phyloP scores from a whole-genome alignment of 2,888 invertebrate genomes.

The Xanthia icteritia region DNA sequence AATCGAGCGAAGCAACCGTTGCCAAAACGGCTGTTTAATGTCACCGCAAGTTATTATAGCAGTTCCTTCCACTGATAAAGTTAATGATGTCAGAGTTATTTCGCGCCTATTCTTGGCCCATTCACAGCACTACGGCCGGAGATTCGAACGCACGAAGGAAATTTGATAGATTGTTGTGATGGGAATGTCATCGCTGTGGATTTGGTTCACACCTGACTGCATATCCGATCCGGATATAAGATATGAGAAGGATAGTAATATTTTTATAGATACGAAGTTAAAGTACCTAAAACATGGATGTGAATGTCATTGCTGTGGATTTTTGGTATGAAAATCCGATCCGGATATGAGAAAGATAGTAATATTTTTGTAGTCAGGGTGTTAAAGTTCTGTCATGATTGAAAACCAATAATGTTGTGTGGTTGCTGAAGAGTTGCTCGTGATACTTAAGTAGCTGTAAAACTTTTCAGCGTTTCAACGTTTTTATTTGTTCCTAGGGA shows the following conservation, averaged over 20 bases:
- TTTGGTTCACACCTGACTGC: too few species aligned
- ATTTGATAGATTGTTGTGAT: slow-evolving; percentile 26
- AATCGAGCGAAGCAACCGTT: slow-evolving; percentile 44
- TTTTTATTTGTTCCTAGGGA: not conserved
- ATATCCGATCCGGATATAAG: too few species aligned
- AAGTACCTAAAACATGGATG: not conserved
- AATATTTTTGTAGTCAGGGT: too few species aligned
- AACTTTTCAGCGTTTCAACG: not conserved
- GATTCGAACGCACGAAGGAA: slow-evolving; percentile 46
- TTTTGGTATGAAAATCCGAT: too few species aligned
- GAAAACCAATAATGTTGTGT: too few species aligned
- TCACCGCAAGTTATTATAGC: slow-evolving; percentile 50
- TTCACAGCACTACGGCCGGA: slow-evolving; percentile 46
- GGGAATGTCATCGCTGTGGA: not conserved
- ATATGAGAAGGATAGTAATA: not conserved
- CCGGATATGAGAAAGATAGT: not conserved
- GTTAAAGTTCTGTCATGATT: not conserved
- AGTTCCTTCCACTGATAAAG: slow-evolving; percentile 49
- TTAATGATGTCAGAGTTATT: slow-evolving; percentile 52
- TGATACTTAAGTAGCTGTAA: not conserved
- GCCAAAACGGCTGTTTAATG: slow-evolving; percentile 53
- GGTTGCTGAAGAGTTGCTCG: not conserved
- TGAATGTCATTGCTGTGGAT: not conserved
- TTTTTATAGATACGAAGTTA: not conserved
- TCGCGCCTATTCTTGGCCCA: slow-evolving; percentile 30